A percentile compares a stretch with the other conserved stretches of the same genome.
phyloP scores from a whole-genome alignment of 64 coral and sea anemone genomes.

The Actinia equina region DNA sequence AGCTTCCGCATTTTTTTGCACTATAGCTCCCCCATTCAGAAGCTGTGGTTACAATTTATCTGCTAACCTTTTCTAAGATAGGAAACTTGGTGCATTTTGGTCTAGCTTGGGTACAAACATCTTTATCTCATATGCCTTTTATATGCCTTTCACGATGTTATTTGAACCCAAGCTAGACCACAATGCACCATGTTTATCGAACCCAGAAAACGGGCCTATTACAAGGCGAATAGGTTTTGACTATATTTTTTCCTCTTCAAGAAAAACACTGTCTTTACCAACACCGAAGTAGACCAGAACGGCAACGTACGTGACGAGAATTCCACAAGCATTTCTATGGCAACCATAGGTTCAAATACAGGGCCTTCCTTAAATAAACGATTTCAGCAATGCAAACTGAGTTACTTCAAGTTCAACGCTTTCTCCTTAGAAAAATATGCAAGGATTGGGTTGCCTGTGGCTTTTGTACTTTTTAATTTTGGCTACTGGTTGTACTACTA shows the following conservation, averaged over 20 bases:
- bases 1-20: too few relatives aligned
- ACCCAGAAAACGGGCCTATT: too few relatives aligned
- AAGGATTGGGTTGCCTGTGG: slow-evolving; percentile 33
- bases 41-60: too few relatives aligned
- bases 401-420: slow-evolving; percentile 42
- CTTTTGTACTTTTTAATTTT: slow-evolving; percentile 41
- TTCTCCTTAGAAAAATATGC: slow-evolving; percentile 41
- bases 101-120: too few relatives aligned
- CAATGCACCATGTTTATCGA: too few relatives aligned
- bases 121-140: too few relatives aligned
- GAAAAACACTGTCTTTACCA: background rate
- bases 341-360: background rate
- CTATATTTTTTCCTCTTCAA: background rate
- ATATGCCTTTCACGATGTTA: too few relatives aligned
- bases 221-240: too few relatives aligned
- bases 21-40: too few relatives aligned
- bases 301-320: background rate
- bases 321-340: background rate
- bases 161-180: too few relatives aligned
- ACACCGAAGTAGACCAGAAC: slow-evolving; percentile 21
- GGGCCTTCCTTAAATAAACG: background rate
- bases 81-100: too few relatives aligned
- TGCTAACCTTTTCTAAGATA: too few relatives aligned
- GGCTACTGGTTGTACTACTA: slow-evolving; percentile 31
- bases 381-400: slow-evolving; percentile 13